Evolutionary conservation across 1,140 invertebrate genomes (phyloP), one percentile per base, ranked within the genome.

Genomic region (Wiebesia pumilae): DNA sequence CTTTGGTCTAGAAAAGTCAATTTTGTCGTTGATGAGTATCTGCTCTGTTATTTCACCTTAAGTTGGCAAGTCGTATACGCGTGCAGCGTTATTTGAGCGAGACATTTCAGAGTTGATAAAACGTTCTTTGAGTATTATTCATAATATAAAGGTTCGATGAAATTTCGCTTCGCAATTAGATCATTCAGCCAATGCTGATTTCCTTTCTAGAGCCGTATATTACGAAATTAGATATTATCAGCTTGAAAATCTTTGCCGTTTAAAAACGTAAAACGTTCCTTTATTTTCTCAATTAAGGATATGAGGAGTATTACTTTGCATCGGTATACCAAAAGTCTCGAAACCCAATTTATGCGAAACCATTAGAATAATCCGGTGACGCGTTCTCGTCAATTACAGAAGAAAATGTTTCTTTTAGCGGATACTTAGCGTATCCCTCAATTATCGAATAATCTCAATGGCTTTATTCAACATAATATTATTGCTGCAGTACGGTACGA

Each of bases 11-110:
- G 10, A 69, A 69, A 69, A 69, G 14, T 54, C 16, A 69, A 30
- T 69, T 69, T 69, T 69, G 3, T 35, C 47, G 7, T 33, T 78
- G 35, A 40, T 78, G 35, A 40, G 27, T 51, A 78, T 47, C 0
- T 35, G 19, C 78, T 58, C 47, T n/a, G 78, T 62, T 9, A 80
- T 58, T 80, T 80, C 38, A 65, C 65, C n/a, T 30, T 14, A 54
- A 79, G 19, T 54, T 27, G 43, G 75, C 6, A 35, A 79, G 77
- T 54, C 7, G 43, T 9, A 33, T 54, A 33, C 77, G 14, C 21
- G 14, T 75, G 7, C 16, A 43, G 71, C 19, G 0, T 75, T 43
- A 27, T 40, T 40, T 9, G 7, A 43, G 7, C 3, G n/a, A 75
- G 71, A 4, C 1, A 43, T 40, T 75, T 40, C 21, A 43, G n/a